Evolutionary conservation across 2,888 invertebrate species (phyloP).

Genomic region (Pandemis heparana): DNA sequence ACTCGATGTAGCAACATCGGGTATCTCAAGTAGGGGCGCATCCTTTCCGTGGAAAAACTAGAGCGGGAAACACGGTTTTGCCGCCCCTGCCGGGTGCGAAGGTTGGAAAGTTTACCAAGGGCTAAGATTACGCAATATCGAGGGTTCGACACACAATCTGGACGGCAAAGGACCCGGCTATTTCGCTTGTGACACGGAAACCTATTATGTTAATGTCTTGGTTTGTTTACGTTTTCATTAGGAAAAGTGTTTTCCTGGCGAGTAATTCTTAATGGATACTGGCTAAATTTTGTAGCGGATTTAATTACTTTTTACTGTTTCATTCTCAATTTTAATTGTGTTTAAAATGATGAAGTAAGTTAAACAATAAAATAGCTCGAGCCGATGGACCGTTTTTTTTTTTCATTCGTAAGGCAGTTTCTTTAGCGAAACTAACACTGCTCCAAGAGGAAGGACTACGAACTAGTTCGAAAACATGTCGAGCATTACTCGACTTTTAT

Average conservation of each 20-base stretch:
- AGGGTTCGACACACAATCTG: constrained; percentile 4
- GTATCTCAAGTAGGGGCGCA: neutral
- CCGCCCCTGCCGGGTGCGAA: neutral
- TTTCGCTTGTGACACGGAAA: constrained; percentile 3
- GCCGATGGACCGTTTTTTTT: no score
- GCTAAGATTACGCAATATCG: neutral
- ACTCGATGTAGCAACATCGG: no score
- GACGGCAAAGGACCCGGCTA: neutral
- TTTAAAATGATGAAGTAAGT: no score
- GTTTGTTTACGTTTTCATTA: constrained; percentile 6
- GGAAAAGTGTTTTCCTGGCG: constrained; percentile 3
- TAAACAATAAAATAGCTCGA: no score
- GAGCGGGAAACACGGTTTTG: neutral
- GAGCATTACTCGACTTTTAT: no score
- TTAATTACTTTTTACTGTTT: no score
- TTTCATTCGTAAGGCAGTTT: no score
- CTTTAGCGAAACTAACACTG: no score
- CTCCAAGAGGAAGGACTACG: no score
- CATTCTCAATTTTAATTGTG: no score
- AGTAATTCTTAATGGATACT: neutral
- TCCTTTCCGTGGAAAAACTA: neutral
- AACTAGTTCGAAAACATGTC: no score
- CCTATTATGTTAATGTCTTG: constrained; percentile 5
- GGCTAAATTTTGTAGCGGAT: neutral
- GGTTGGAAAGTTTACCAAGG: neutral